Conservation (phyloP, 2,113 vertebrate genomes). For the Nycticebus coucang region DNA sequence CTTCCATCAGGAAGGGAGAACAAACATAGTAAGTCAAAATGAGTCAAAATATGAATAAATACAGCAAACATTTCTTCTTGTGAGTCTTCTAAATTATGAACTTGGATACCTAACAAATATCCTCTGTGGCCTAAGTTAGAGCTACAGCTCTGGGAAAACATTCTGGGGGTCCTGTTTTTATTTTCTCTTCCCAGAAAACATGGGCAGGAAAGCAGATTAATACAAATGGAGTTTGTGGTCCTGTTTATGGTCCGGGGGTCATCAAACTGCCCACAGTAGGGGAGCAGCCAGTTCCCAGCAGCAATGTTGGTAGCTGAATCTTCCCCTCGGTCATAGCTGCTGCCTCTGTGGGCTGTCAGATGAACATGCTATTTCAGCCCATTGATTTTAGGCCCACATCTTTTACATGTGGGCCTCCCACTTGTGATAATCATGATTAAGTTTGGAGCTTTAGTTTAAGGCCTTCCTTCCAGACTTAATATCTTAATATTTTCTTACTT, state of each 20-base stretch:
- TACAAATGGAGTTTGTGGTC: conserved; percentile 20
- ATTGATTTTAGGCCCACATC: conserved; percentile 39
- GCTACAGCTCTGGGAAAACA: conserved; percentile 18
- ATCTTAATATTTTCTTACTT: conserved; percentile 24
- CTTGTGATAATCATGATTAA: conserved; percentile 32
- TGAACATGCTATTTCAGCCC: conserved; percentile 22
- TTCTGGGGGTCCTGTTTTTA: neutral
- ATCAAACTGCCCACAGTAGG: neutral
- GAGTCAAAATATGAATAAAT: conserved; percentile 5
- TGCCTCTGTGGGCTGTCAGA: conserved; percentile 28
- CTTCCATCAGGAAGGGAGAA: neutral
- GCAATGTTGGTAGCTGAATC: neutral
- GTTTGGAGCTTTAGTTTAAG: neutral
- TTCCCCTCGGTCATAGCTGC: neutral
- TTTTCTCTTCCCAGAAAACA: neutral
- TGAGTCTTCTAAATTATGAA: conserved; percentile 5
- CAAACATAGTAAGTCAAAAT: conserved; percentile 16
- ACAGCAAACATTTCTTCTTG: neutral
- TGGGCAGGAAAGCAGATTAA: conserved; percentile 1
- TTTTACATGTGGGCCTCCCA: neutral
- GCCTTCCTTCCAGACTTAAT: neutral
- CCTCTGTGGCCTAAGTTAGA: conserved; percentile 25
- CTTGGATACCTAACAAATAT: neutral
- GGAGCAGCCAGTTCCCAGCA: neutral
- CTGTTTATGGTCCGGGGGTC: neutral